Percentiles rank a stretch among this genome's conserved stretches.
Evolutionary conservation across 2,888 invertebrate genomes (phyloP).

Genomic region (Carabus problematicus): DNA sequence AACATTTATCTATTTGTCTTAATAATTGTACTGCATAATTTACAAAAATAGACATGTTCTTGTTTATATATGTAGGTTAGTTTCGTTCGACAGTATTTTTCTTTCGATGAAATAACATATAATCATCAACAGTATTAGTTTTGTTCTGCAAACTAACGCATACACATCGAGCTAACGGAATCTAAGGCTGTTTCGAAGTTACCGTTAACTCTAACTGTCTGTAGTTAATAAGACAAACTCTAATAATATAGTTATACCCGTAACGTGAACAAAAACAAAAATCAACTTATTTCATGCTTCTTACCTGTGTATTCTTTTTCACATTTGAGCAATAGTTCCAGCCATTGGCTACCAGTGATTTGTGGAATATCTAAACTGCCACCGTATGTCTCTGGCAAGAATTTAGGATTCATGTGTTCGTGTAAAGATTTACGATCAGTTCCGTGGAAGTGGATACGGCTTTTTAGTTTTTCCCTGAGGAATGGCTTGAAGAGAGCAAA

Average conservation of each 20-base stretch:
- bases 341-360: constrained; percentile 76
- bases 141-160: no score
- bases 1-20: no score
- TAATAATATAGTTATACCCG: no score
- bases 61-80: no score
- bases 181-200: no score
- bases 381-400: constrained; percentile 75
- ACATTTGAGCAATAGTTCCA: constrained; percentile 73
- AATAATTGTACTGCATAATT: no score
- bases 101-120: not conserved
- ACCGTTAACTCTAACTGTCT: no score
- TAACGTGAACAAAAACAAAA: no score
- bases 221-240: no score
- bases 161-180: no score
- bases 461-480: constrained; percentile 82
- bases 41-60: no score
- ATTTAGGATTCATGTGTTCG: constrained; percentile 75
- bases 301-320: constrained; percentile 78
- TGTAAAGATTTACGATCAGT: constrained; percentile 76
- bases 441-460: constrained; percentile 82
- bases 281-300: constrained; percentile 30
- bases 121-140: not conserved
- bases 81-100: no score
- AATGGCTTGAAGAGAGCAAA: constrained; percentile 91
- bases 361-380: constrained; percentile 74